Base-by-base conservation (phyloP, 2,113 vertebrate genomes). In the Myiagra hebetior region DNA sequence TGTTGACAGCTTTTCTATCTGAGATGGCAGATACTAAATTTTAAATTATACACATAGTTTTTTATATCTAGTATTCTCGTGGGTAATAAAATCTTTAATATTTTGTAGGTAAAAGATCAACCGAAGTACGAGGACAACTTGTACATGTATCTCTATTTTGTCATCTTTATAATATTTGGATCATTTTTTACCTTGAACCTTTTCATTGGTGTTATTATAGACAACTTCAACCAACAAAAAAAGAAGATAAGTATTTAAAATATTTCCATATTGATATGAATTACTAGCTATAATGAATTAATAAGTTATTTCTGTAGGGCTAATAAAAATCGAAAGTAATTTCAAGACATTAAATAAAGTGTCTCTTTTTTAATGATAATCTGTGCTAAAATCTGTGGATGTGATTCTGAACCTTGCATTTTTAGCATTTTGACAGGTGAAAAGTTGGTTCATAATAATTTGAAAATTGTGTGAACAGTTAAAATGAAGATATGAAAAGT, bases 221-320 rank as follows among this genome's bases (percentile, higher is more conserved):
- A 99, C 98, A 99, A 99, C 97, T 99, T 99, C 97, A 99, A 99
- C 93, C 99, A 99, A 96, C 99, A 99, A 96, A 99, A 99, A 98
- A 99, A 99, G 98, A 99, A 99, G 99, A 99, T 99, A 98, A 99
- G 99, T 99, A 98, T 98, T 97, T 53, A 19, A 94, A 91, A 93
- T 60, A 24, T 72, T 90, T 93, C 13, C 19, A 53, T 35, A 22
- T 44, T 62, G 16, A 7, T 69, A 41, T 59, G 37, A 78, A 50
- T 72, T 49, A 87, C 44, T 82, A 53, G 7, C 16, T 85, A 52
- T 35, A 52, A 57, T 68, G 7, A 75, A 91, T 47, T 28, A 57
- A 39, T n/a, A 88, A 39, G 2, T 39, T 74, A 41, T 63, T 80
- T 49, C 28, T 50, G 14, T 83, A 76, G 62, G 41, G 31, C 20